Percentiles rank a stretch among this genome's conserved stretches.
These are phyloP conservation scores for Theretra japonica DNA, from an alignment of 2,888 invertebrate genomes.

Conservation along the genomic window DNA sequence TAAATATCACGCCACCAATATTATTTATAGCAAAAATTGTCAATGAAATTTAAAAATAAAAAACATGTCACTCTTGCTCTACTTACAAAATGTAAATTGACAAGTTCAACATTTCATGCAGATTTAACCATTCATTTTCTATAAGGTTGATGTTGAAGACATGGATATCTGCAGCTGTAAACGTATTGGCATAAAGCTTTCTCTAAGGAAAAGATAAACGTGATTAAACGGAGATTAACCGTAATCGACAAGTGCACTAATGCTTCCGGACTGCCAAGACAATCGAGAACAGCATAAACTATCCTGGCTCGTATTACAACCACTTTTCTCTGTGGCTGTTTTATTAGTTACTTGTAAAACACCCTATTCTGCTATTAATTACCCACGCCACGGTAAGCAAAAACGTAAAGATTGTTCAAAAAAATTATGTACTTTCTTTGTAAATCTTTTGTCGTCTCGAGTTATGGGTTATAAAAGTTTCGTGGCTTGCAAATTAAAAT, in stretches of 20 bases:
- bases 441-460: slow-evolving; percentile 40
- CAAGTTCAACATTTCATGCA: not conserved
- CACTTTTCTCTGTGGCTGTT: slow-evolving; percentile 34
- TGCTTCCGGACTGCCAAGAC: slow-evolving; percentile 57
- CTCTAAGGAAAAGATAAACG: slow-evolving; percentile 63
- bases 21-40: no score
- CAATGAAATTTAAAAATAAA: no score
- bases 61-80: not conserved
- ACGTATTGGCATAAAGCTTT: slow-evolving; percentile 57
- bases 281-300: slow-evolving; percentile 23
- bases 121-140: not conserved
- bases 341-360: slow-evolving; percentile 3
- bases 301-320: slow-evolving; percentile 32
- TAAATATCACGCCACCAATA: not conserved
- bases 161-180: not conserved
- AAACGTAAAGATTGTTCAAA: not conserved
- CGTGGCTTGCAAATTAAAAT: slow-evolving; percentile 38
- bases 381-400: not conserved
- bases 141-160: not conserved
- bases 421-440: slow-evolving; percentile 20
- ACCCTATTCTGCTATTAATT: slow-evolving; percentile 5
- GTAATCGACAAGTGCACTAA: slow-evolving; percentile 70
- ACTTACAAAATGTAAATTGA: not conserved
- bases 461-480: slow-evolving; percentile 44
- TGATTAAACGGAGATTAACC: slow-evolving; percentile 73